A percentile compares a stretch with the other conserved stretches of the same genome.
These are phyloP conservation scores for Chamaea fasciata DNA, from an alignment of 2,113 vertebrate species.

Conservation along the genomic window DNA sequence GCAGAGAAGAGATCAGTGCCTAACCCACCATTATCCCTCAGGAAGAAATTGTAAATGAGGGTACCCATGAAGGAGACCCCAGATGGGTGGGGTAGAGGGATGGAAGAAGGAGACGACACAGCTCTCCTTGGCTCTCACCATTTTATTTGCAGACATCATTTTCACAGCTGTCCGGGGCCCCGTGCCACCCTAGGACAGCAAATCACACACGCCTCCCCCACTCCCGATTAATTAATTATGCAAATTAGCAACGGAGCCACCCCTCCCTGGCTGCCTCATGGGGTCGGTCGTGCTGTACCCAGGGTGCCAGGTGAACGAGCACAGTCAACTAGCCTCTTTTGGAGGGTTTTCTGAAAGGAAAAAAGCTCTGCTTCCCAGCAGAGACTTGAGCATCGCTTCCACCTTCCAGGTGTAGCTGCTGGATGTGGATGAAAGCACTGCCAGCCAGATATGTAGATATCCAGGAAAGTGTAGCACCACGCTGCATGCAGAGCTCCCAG, in stretches of 20 bases:
- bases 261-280: not conserved
- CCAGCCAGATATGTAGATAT: not conserved
- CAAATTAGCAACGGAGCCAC: fast-evolving
- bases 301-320: fast-evolving
- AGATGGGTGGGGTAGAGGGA: fast-evolving
- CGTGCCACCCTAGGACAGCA: not conserved
- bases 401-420: not conserved
- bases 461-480: not conserved
- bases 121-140: not conserved
- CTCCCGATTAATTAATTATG: not conserved
- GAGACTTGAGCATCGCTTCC: not conserved
- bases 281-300: fast-evolving
- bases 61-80: not conserved
- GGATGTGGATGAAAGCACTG: not conserved
- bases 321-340: not conserved
- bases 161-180: not conserved
- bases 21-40: too few relatives aligned
- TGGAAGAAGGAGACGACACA: not conserved
- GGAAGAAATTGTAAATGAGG: not conserved
- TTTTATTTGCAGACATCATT: not conserved
- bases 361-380: not conserved
- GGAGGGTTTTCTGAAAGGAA: not conserved
- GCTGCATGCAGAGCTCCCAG: not conserved
- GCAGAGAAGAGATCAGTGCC: too few relatives aligned
- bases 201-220: fast-evolving